These are phyloP conservation scores for Acrocephalus arundinaceus DNA, from an alignment of 2,113 vertebrate species.

Conservation along the genomic window DNA sequence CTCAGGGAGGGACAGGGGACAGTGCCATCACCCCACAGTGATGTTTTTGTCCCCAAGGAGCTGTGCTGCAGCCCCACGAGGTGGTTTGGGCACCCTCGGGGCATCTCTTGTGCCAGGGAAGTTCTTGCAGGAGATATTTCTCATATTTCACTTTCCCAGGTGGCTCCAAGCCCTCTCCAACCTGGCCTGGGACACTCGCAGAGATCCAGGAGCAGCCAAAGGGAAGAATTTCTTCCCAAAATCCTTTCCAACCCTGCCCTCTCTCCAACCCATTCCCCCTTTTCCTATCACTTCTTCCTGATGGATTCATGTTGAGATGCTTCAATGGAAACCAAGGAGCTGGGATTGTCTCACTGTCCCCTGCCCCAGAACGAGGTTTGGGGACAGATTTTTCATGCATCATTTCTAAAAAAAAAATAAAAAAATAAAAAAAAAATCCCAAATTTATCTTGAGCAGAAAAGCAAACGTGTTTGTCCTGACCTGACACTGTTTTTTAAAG, in stretches of 20 bases:
- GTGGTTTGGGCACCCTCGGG: neutral
- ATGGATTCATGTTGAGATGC: neutral
- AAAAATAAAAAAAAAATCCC: neutral
- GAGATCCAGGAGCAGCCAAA: neutral
- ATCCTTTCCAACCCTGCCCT: neutral
- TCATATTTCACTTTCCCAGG: neutral
- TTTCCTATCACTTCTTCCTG: accelerated
- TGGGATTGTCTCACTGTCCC: accelerated
- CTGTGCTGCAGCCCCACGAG: neutral
- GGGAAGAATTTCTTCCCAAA: neutral
- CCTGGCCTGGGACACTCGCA: neutral
- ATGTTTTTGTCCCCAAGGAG: accelerated
- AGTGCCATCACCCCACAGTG: neutral
- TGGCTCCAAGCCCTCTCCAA: accelerated
- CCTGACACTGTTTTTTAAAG: slow-evolving; percentile 50
- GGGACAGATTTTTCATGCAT: neutral
- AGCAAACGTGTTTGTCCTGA: slow-evolving; percentile 43
- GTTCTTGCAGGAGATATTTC: neutral
- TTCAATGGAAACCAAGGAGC: neutral
- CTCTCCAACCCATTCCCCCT: neutral
- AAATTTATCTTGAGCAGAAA: neutral
- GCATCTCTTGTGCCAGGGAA: neutral
- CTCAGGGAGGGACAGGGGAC: neutral
- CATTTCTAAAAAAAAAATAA: neutral
- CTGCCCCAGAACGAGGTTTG: neutral